These are phyloP conservation scores for Talpa occidentalis DNA, from an alignment of 2,113 vertebrate genomes.

Conservation along the genomic window DNA sequence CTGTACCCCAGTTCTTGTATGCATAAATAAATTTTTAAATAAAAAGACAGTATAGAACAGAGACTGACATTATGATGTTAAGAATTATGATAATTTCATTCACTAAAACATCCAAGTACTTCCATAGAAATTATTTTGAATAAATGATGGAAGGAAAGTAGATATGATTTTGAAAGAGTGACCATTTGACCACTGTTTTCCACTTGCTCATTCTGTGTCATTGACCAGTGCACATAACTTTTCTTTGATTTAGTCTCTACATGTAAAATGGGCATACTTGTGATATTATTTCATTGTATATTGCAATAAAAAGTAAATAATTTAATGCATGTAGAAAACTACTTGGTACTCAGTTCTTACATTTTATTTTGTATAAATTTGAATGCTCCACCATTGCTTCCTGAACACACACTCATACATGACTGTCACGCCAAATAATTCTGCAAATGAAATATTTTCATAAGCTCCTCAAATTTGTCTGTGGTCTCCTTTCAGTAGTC, in stretches of 20 bases:
- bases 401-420: neutral
- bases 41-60: neutral
- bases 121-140: neutral
- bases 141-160: neutral
- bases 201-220: neutral
- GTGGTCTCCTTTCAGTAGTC: neutral
- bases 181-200: neutral
- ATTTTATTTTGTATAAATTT: neutral
- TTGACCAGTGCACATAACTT: neutral
- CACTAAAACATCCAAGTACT: neutral
- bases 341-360: neutral
- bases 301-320: neutral
- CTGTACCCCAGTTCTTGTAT: too few relatives aligned
- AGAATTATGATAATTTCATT: neutral
- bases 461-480: neutral
- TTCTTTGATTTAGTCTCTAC: neutral
- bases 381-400: neutral
- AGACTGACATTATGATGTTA: neutral
- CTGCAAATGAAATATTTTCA: neutral
- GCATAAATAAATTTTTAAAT: too few relatives aligned
- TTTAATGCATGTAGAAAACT: neutral
- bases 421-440: neutral
- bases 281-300: neutral
- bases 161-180: neutral
- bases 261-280: neutral